Percentiles rank a stretch among this genome's conserved stretches.
Evolutionary conservation across 2,888 invertebrate genomes (phyloP).

Genomic region (Leptogaster cylindrica): DNA sequence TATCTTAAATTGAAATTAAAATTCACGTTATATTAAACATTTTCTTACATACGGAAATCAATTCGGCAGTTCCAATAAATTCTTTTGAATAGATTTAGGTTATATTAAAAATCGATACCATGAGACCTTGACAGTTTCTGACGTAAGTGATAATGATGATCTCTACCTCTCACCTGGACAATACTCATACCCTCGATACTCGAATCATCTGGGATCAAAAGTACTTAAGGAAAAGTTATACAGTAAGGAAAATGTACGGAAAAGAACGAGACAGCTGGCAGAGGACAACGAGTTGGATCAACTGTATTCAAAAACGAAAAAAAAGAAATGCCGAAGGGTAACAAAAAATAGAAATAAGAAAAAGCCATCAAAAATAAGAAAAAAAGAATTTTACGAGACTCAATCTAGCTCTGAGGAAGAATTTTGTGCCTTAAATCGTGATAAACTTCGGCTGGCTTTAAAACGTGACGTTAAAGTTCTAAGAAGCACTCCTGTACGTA

Average conservation of each 20-base stretch:
- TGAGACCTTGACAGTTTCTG: not conserved
- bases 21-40: no score
- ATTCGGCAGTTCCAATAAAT: no score
- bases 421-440: constrained; percentile 52
- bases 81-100: constrained; percentile 36
- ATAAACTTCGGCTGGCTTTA: constrained; percentile 55
- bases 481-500: not conserved
- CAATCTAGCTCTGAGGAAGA: constrained; percentile 43
- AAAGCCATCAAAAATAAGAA: constrained; percentile 1
- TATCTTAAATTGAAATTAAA: no score
- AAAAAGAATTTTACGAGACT: not conserved
- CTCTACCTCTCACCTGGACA: not conserved
- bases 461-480: constrained; percentile 24
- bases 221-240: not conserved
- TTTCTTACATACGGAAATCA: no score
- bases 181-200: not conserved
- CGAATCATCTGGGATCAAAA: constrained; percentile 3
- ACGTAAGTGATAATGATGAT: constrained; percentile 27
- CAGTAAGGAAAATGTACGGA: not conserved
- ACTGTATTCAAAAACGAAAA: constrained; percentile 5
- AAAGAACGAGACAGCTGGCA: not conserved
- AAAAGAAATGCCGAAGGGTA: constrained; percentile 36
- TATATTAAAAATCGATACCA: constrained; percentile 38
- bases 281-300: not conserved
- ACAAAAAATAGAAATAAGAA: constrained; percentile 12